Evolutionary conservation across 2,113 vertebrate species (phyloP).

Genomic region (Varanus salvator): DNA sequence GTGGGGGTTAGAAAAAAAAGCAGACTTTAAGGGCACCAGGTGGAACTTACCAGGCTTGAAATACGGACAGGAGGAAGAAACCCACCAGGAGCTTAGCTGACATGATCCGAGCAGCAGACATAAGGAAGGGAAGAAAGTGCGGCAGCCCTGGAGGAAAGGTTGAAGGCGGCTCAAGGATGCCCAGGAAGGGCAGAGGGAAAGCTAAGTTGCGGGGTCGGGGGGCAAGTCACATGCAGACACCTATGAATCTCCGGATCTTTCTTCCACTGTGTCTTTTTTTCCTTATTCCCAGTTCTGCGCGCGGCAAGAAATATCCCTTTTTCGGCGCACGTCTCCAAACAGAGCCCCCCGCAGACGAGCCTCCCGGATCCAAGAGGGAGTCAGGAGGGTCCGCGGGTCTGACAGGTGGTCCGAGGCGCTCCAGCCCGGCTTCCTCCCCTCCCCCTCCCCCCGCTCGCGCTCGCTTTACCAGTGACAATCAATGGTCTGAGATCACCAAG

Average conservation of each 20-base stretch:
- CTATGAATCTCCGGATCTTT: too few species aligned
- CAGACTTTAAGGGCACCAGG: background rate
- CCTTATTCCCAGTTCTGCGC: conserved; percentile 37
- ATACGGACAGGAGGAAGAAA: conserved; percentile 84
- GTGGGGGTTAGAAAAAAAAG: background rate
- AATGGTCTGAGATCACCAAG: conserved; percentile 34
- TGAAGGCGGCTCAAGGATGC: conserved; percentile 40
- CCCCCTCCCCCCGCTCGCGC: background rate
- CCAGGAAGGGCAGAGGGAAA: conserved; percentile 16
- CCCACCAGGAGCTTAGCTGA: conserved; percentile 78
- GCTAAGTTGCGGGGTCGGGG: too few species aligned
- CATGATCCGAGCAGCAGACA: conserved; percentile 78
- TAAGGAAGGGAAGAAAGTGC: conserved; percentile 58
- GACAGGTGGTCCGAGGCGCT: conserved; percentile 55
- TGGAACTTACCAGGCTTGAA: conserved; percentile 87
- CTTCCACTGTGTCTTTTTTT: background rate
- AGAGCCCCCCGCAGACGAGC: conserved; percentile 32
- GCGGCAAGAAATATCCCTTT: conserved; percentile 38
- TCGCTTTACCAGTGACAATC: conserved; percentile 5
- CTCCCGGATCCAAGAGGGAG: conserved; percentile 71
- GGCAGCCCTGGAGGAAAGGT: conserved; percentile 49
- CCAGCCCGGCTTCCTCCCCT: conserved; percentile 38
- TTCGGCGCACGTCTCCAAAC: conserved; percentile 6
- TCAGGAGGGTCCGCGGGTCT: conserved; percentile 47
- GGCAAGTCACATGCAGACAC: too few species aligned